These are phyloP conservation scores for Celastrina argiolus DNA, from an alignment of 2,888 invertebrate species.

Conservation along the genomic window DNA sequence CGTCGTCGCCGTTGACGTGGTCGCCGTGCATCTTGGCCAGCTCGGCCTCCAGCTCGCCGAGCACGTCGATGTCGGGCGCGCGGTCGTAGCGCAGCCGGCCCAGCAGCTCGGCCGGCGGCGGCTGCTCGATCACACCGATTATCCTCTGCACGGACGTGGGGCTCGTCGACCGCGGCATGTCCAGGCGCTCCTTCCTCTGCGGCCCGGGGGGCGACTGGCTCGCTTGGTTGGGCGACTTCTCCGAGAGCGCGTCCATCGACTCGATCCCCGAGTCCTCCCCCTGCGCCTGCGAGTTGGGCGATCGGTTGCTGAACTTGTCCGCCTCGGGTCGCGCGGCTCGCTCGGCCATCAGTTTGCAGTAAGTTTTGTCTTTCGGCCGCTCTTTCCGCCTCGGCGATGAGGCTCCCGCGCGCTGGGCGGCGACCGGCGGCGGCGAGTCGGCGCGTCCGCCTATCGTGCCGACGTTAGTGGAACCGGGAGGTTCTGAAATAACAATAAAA, in stretches of 20 bases:
- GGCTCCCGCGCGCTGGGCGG: slow-evolving; percentile 44
- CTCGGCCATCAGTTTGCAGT: slow-evolving; percentile 76
- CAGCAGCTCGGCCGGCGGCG: slow-evolving; percentile 54
- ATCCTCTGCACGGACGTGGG: slow-evolving; percentile 70
- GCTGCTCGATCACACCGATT: slow-evolving; percentile 57
- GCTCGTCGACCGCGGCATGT: slow-evolving; percentile 64
- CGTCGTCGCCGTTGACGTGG: slow-evolving; percentile 61
- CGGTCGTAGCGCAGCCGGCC: slow-evolving; percentile 54
- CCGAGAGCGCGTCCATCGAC: slow-evolving; percentile 95
- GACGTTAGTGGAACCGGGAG: slow-evolving; percentile 83
- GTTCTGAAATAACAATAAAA: slow-evolving; percentile 52
- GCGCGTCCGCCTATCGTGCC: slow-evolving; percentile 76
- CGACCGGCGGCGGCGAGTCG: slow-evolving; percentile 55
- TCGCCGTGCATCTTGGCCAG: slow-evolving; percentile 81
- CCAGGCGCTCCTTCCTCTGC: slow-evolving; percentile 62
- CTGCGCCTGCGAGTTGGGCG: slow-evolving; percentile 76
- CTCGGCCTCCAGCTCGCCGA: slow-evolving; percentile 83
- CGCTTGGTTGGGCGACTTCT: slow-evolving; percentile 93
- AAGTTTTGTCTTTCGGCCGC: slow-evolving; percentile 73
- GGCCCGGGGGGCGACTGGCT: slow-evolving; percentile 82
- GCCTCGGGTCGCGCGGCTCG: slow-evolving; percentile 49
- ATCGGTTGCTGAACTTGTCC: slow-evolving; percentile 62
- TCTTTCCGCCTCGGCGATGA: slow-evolving; percentile 58
- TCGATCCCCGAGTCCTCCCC: slow-evolving; percentile 95
- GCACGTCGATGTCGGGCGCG: slow-evolving; percentile 70